A percentile compares a stretch with the other conserved stretches of the same genome.
phyloP scores from a whole-genome alignment of 2,888 invertebrate genomes.

The Chirona hameri region DNA sequence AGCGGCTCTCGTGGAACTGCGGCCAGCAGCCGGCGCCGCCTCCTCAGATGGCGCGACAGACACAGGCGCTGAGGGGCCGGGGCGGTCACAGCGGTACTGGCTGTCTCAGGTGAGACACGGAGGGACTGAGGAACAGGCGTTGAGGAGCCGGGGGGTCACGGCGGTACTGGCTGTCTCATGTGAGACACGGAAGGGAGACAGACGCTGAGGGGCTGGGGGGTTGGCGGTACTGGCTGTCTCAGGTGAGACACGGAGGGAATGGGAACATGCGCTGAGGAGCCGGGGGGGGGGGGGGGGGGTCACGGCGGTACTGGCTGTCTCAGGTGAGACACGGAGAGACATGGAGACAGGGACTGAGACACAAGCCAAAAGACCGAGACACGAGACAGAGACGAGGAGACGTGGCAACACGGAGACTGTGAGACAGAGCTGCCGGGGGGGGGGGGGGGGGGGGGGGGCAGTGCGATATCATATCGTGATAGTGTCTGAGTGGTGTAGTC shows the following conservation, averaged over 20 bases:
- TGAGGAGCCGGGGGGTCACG: slow-evolving; percentile 30
- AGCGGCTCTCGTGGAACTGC: slow-evolving; percentile 61
- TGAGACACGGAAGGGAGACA: background rate
- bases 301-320: slow-evolving; percentile 39
- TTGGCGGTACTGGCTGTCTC: background rate
- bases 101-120: background rate
- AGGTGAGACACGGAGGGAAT: background rate
- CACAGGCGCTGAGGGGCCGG: slow-evolving; percentile 31
- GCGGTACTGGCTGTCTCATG: background rate
- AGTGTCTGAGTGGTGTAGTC: too few species aligned
- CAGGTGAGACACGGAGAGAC: background rate
- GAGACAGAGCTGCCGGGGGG: background rate
- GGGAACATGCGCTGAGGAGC: slow-evolving; percentile 31
- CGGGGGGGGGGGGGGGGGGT: too few species aligned
- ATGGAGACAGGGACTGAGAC: background rate
- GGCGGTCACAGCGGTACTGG: slow-evolving; percentile 39
- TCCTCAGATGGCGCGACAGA: slow-evolving; percentile 41
- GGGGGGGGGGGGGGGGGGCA: too few species aligned
- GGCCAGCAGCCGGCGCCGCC: slow-evolving; percentile 45
- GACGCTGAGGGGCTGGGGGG: slow-evolving; percentile 33
- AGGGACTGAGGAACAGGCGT: slow-evolving; percentile 31
- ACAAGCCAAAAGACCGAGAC: background rate
- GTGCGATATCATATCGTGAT: too few species aligned
- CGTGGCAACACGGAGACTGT: background rate
- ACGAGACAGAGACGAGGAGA: background rate